Evolutionary conservation across 1,140 invertebrate genomes (phyloP).

Genomic region (Thaumatotibia leucotreta): DNA sequence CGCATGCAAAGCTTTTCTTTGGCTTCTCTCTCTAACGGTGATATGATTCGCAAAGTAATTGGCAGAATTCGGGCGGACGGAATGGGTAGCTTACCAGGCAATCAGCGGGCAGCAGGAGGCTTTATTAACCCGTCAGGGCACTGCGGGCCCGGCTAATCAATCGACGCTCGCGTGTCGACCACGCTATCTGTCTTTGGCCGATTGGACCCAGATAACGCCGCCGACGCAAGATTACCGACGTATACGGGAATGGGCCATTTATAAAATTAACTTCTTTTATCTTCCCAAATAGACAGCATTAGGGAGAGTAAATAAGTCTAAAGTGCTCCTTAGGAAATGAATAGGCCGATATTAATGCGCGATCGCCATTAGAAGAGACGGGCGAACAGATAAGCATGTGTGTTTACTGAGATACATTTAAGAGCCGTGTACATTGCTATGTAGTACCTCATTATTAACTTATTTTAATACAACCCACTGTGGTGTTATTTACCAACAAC

Average conservation of each 20-base stretch:
- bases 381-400: background rate
- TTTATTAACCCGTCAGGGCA: conserved; percentile 68
- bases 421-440: background rate
- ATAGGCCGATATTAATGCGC: conserved; percentile 42
- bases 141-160: conserved; percentile 67
- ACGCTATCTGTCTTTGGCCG: conserved; percentile 66
- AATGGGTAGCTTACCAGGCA: conserved; percentile 63
- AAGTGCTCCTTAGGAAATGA: conserved; percentile 40
- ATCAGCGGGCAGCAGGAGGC: conserved; percentile 59
- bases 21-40: too few species aligned
- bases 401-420: background rate
- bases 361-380: conserved; percentile 21
- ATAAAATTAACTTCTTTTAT: conserved; percentile 68
- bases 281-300: conserved; percentile 49
- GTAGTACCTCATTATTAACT: background rate
- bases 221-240: conserved; percentile 61
- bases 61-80: conserved; percentile 51
- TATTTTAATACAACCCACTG: background rate
- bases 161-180: conserved; percentile 68
- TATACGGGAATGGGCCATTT: conserved; percentile 63
- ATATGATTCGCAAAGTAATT: conserved; percentile 49
- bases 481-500: background rate
- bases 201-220: conserved; percentile 60
- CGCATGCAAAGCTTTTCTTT: too few species aligned
- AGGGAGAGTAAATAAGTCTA: conserved; percentile 56